Evolutionary conservation across 2,797 vertebrate genomes (phyloP).

Genomic region (Alosa sapidissima): DNA sequence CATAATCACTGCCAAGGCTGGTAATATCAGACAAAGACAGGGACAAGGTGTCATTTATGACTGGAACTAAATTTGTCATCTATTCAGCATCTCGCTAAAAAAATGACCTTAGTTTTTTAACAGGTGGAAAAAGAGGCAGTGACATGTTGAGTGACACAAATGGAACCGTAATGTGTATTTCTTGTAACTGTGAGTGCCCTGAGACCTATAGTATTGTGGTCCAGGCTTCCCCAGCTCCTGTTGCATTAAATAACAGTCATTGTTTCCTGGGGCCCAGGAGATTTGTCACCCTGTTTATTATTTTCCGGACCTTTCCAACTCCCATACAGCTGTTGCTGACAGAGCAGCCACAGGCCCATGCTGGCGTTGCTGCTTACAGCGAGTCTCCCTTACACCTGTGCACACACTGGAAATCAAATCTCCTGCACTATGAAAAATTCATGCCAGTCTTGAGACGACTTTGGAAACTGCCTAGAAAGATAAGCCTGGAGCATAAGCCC

Average conservation of each 20-base stretch:
- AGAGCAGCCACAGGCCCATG: not conserved
- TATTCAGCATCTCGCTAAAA: not conserved
- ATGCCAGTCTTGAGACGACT: not conserved
- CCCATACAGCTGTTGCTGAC: not conserved
- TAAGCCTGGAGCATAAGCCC: not conserved
- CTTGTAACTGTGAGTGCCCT: not conserved
- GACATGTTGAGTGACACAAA: conserved; percentile 15
- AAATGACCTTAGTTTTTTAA: not conserved
- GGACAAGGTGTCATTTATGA: not conserved
- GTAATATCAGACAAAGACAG: not conserved
- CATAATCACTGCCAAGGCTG: not conserved
- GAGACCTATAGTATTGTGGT: not conserved
- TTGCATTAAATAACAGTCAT: conserved; percentile 17
- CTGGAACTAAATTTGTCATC: not conserved
- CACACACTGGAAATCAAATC: conserved; percentile 31
- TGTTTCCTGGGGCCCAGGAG: not conserved
- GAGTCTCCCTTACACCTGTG: conserved; percentile 7
- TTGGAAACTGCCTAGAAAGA: conserved; percentile 16
- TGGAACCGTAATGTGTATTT: not conserved
- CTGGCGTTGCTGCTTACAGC: not conserved
- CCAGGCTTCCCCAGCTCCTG: not conserved
- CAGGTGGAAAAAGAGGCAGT: not conserved
- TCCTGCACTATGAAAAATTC: conserved; percentile 39
- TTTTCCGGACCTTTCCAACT: conserved; percentile 12
- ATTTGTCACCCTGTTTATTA: conserved; percentile 27